These are phyloP conservation scores for Pitangus sulphuratus DNA, from an alignment of 2,797 vertebrate genomes.

Conservation along the genomic window DNA sequence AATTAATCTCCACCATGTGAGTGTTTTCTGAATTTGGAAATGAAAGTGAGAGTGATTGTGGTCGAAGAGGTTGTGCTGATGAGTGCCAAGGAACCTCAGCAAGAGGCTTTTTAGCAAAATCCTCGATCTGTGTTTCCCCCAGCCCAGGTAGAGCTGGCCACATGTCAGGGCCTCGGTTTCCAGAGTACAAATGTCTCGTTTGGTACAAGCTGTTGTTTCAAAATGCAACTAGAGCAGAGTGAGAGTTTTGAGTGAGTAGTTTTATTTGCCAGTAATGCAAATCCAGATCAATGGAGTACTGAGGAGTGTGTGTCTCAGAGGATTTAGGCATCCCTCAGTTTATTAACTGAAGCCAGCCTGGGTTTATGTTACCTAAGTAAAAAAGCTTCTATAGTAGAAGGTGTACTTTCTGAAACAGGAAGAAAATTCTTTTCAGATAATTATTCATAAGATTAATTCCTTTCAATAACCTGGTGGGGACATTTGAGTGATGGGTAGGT, in stretches of 20 bases:
- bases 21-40: background rate
- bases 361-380: background rate
- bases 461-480: background rate
- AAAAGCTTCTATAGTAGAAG: background rate
- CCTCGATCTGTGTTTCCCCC: background rate
- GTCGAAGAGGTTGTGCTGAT: background rate
- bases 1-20: background rate
- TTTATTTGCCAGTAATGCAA: background rate
- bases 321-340: background rate
- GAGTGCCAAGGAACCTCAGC: background rate
- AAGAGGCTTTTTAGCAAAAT: conserved; percentile 1
- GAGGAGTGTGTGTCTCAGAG: background rate
- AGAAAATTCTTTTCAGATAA: conserved; percentile 10
- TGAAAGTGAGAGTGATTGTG: background rate
- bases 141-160: background rate
- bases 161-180: background rate
- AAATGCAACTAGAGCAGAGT: background rate
- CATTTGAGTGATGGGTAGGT: conserved; percentile 5
- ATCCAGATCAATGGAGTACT: background rate
- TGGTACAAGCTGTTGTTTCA: background rate
- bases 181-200: background rate
- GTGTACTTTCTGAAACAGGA: background rate
- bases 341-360: background rate
- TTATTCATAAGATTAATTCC: conserved; percentile 21
- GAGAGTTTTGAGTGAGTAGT: background rate